phyloP scores from a whole-genome alignment of 2,888 invertebrate species.

The Drosophila nr. perissopoda region DNA sequence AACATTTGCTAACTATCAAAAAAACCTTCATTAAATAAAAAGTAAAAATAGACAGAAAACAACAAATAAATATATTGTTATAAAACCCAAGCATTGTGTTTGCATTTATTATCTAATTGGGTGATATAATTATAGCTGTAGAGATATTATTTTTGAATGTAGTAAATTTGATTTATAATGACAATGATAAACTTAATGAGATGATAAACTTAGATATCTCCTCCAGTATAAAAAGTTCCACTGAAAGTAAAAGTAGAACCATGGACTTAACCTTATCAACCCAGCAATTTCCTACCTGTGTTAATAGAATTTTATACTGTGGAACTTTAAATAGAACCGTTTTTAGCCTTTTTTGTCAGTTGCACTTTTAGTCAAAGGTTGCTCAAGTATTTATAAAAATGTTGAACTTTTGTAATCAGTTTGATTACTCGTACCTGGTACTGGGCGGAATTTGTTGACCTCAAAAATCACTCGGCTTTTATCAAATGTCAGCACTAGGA shows the following conservation, averaged over 20 bases:
- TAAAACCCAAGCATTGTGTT: conserved; percentile 52
- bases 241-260: neutral
- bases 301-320: neutral
- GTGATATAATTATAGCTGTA: neutral
- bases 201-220: neutral
- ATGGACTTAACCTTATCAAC: neutral
- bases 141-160: neutral
- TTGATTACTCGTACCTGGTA: conserved; percentile 27
- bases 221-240: neutral
- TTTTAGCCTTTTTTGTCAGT: neutral
- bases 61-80: conserved; percentile 76
- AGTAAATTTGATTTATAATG: neutral
- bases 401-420: conserved; percentile 6
- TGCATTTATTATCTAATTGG: neutral
- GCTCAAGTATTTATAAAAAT: neutral
- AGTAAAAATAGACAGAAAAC: conserved; percentile 36
- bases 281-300: neutral
- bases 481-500: conserved; percentile 27
- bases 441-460: conserved; percentile 28
- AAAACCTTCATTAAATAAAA: conserved; percentile 41
- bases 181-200: neutral
- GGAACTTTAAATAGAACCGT: neutral
- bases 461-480: conserved; percentile 10
- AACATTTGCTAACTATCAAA: conserved; percentile 49
- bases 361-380: neutral